Conservation (phyloP, 1,140 invertebrate species). For the Ctenoplectra terminalis region DNA sequence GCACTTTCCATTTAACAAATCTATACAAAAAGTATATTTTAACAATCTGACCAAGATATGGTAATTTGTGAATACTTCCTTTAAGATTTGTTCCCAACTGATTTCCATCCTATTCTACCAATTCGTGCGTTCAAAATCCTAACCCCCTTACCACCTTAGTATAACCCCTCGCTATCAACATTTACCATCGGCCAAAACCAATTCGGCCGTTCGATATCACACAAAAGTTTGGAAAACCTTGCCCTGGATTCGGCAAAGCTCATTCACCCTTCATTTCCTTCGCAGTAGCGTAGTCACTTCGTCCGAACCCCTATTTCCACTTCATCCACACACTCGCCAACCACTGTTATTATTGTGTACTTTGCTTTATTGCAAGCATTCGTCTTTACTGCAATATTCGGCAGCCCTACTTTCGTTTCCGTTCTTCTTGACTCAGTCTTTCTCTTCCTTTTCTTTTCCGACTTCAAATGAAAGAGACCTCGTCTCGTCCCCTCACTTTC, state of each 20-base stretch:
- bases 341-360: constrained; percentile 65
- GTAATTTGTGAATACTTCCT: not conserved
- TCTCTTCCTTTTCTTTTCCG: constrained; percentile 2
- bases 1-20: too few relatives aligned
- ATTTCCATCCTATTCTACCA: not conserved
- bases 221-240: not conserved
- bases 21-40: too few relatives aligned
- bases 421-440: not conserved
- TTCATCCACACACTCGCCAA: constrained; percentile 38
- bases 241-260: constrained; percentile 2
- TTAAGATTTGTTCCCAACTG: not conserved
- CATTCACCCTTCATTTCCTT: constrained; percentile 26
- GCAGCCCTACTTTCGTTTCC: constrained; percentile 5
- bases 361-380: constrained; percentile 74
- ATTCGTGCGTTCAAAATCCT: not conserved
- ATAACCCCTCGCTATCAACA: not conserved
- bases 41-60: too few relatives aligned
- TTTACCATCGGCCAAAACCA: not conserved
- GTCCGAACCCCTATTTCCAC: not conserved
- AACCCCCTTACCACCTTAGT: too few relatives aligned
- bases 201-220: not conserved
- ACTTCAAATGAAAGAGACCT: not conserved
- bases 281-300: not conserved
- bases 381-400: constrained; percentile 73
- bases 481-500: not conserved